Percentiles rank a stretch among this genome's conserved stretches.
Conservation (phyloP, 1,140 invertebrate genomes). For the Chrysoperla carnea region DNA sequence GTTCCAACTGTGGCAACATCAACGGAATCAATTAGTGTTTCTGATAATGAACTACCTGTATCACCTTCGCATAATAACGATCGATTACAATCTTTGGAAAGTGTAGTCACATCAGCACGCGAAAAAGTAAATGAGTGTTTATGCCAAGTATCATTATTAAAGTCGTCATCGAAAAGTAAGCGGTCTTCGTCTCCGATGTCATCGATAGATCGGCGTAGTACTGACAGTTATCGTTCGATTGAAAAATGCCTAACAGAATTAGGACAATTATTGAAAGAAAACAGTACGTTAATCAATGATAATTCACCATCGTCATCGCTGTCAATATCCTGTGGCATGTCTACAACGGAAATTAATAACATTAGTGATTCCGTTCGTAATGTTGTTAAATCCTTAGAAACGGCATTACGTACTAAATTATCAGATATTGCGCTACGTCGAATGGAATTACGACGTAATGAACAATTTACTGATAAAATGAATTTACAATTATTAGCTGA, state of each 20-base stretch:
- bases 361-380: constrained; percentile 35
- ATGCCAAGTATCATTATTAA: no score
- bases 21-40: constrained; percentile 28
- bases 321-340: no score
- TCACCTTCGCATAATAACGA: constrained; percentile 25
- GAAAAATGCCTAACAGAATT: no score
- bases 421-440: constrained; percentile 42
- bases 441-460: constrained; percentile 25
- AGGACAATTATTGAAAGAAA: no score
- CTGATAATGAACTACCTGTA: constrained; percentile 1
- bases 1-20: constrained; percentile 25
- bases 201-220: no score
- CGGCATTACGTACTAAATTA: constrained; percentile 42
- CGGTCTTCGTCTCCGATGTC: no score
- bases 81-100: constrained; percentile 33
- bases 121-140: constrained; percentile 18
- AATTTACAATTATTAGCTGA: constrained; percentile 49
- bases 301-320: no score
- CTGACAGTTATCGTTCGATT: no score
- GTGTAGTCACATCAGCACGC: constrained; percentile 27
- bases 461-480: no score
- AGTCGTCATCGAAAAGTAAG: no score
- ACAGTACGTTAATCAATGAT: no score
- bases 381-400: constrained; percentile 42
- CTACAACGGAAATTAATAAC: constrained; percentile 16